Evolutionary conservation across 2,797 vertebrate genomes (phyloP).

Genomic region (Myoxocephalus aenaeus): DNA sequence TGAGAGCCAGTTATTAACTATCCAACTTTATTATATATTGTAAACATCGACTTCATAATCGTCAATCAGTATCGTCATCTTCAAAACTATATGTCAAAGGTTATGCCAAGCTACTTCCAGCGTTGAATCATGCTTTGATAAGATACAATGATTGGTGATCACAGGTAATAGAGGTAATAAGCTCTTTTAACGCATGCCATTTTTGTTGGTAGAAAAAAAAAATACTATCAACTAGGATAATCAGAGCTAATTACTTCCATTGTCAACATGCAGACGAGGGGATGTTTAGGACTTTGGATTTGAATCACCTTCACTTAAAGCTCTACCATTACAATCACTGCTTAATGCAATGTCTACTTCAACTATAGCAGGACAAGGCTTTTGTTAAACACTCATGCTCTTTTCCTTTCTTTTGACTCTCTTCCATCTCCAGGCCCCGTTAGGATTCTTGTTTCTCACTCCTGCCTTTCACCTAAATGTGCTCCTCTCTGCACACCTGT

Average conservation of each 20-base stretch:
- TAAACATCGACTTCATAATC: neutral
- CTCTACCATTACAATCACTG: constrained; percentile 13
- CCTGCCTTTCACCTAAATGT: neutral
- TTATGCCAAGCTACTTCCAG: neutral
- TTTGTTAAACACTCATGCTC: neutral
- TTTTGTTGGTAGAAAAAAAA: constrained; percentile 31
- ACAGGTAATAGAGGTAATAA: constrained; percentile 53
- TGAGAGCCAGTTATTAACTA: constrained; percentile 11
- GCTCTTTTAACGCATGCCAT: constrained; percentile 43
- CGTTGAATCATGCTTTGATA: constrained; percentile 32
- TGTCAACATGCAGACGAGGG: constrained; percentile 25
- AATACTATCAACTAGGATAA: constrained; percentile 50
- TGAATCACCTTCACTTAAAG: constrained; percentile 5
- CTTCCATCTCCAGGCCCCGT: neutral
- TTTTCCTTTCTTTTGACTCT: neutral
- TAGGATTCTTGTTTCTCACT: neutral
- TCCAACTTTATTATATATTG: neutral
- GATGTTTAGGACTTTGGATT: neutral
- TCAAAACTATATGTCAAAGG: neutral
- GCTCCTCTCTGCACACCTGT: neutral
- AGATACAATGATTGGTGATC: constrained; percentile 45
- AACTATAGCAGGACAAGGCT: neutral
- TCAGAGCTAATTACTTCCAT: constrained; percentile 42
- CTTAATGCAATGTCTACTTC: constrained; percentile 17
- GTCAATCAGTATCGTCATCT: neutral